Evolutionary conservation across 2,888 invertebrate genomes (phyloP).

Genomic region (Rhodophaea formosa): DNA sequence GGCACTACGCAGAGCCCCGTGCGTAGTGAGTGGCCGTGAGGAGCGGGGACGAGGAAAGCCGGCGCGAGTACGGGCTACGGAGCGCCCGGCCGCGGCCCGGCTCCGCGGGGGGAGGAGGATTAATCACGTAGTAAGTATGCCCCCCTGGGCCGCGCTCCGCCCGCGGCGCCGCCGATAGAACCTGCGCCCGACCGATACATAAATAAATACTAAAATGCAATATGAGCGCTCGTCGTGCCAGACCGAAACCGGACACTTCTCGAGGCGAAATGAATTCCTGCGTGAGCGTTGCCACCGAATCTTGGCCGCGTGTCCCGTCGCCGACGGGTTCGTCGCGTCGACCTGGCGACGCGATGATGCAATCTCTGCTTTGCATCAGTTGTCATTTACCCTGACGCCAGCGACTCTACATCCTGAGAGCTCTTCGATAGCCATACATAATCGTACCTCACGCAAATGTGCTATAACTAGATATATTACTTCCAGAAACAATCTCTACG

Average conservation of each 20-base stretch:
- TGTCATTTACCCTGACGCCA: slow-evolving; percentile 40
- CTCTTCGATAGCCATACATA: no score
- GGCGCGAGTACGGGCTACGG: slow-evolving; percentile 79
- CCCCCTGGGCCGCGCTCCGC: slow-evolving; percentile 58
- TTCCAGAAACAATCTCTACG: slow-evolving; percentile 41
- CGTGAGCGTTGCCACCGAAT: slow-evolving; percentile 70
- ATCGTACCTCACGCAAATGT: background rate
- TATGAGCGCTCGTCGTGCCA: slow-evolving; percentile 71
- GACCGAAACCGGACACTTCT: slow-evolving; percentile 80
- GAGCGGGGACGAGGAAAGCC: slow-evolving; percentile 81
- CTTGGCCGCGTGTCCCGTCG: slow-evolving; percentile 36
- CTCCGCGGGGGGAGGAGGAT: slow-evolving; percentile 57
- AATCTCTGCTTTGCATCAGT: slow-evolving; percentile 44
- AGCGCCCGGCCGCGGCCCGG: slow-evolving; percentile 59
- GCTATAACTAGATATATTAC: slow-evolving; percentile 32
- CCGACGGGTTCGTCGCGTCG: slow-evolving; percentile 25
- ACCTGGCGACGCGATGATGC: slow-evolving; percentile 48
- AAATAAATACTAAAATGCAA: slow-evolving; percentile 76
- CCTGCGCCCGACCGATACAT: slow-evolving; percentile 75
- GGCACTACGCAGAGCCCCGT: slow-evolving; percentile 76
- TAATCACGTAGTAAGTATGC: slow-evolving; percentile 81
- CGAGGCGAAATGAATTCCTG: slow-evolving; percentile 72
- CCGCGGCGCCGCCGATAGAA: slow-evolving; percentile 57
- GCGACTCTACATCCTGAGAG: background rate
- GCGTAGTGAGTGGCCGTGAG: slow-evolving; percentile 81